A percentile compares a stretch with the other conserved stretches of the same genome.
These are phyloP conservation scores for Amphiprion clarkii DNA, from an alignment of 2,797 vertebrate genomes.

Conservation along the genomic window DNA sequence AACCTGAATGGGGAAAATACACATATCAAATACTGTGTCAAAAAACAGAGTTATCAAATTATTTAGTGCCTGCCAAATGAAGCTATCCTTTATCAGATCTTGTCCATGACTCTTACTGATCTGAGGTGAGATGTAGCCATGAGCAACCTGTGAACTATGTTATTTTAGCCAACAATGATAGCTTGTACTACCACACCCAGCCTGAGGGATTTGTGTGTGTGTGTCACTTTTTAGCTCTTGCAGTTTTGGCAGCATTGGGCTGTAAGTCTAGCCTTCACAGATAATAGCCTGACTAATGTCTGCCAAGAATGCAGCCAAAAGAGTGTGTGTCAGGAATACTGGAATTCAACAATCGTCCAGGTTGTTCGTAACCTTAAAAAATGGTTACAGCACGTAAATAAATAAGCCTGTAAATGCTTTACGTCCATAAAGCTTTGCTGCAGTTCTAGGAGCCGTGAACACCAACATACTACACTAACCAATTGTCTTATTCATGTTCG, in stretches of 20 bases:
- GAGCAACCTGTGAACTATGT: not conserved
- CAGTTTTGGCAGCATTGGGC: slow-evolving; percentile 1
- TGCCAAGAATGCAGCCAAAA: not conserved
- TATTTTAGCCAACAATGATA: not conserved
- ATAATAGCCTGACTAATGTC: slow-evolving; percentile 25
- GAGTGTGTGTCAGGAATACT: not conserved
- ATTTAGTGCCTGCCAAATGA: not conserved
- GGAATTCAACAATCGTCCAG: not conserved
- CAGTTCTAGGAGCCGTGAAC: not conserved
- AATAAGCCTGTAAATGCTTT: too few species aligned
- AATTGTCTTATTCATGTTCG: too few species aligned
- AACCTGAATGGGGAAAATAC: not conserved
- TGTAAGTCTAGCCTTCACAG: not conserved
- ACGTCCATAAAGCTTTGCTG: not conserved
- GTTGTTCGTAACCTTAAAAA: not conserved
- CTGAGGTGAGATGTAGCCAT: not conserved
- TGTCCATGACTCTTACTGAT: not conserved
- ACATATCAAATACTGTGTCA: not conserved
- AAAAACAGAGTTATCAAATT: not conserved
- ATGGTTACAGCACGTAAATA: not conserved
- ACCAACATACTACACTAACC: not conserved
- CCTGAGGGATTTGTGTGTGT: slow-evolving; percentile 2
- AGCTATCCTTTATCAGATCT: not conserved
- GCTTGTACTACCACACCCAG: slow-evolving; percentile 41
- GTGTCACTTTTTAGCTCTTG: slow-evolving; percentile 3